phyloP scores from a whole-genome alignment of 1,140 invertebrate species.

The Metaphire vulgaris region DNA sequence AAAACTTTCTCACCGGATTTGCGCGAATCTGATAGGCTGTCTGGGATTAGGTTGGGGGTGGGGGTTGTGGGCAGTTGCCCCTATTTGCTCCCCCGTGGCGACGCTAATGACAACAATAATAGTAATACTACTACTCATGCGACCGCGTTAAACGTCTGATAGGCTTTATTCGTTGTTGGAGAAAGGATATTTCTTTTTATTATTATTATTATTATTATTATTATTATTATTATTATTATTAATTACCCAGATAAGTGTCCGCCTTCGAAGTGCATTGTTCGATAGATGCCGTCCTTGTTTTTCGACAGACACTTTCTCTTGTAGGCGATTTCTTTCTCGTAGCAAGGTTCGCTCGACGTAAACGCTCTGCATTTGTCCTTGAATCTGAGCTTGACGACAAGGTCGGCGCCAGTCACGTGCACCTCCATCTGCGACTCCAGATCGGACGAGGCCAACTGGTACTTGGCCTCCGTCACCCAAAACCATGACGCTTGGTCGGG shows the following conservation, averaged over 20 bases:
- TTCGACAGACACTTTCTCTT: not conserved
- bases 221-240: too few species aligned
- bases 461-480: not conserved
- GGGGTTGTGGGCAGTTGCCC: too few species aligned
- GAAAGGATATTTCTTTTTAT: too few species aligned
- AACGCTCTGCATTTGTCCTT: not conserved
- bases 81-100: too few species aligned
- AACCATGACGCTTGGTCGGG: not conserved
- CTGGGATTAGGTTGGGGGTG: too few species aligned
- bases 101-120: too few species aligned
- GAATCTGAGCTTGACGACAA: not conserved
- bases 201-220: too few species aligned
- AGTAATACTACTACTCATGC: too few species aligned
- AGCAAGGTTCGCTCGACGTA: not conserved
- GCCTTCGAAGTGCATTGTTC: not conserved
- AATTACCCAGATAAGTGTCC: not conserved
- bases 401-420: not conserved
- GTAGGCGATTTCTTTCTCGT: not conserved
- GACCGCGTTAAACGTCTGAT: too few species aligned
- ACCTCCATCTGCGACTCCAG: not conserved
- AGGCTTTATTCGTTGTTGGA: too few species aligned
- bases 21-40: too few species aligned
- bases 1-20: too few species aligned
- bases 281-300: not conserved
- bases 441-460: not conserved